Conservation (phyloP, 2,113 vertebrate genomes). For the Oryzias curvinotus region DNA sequence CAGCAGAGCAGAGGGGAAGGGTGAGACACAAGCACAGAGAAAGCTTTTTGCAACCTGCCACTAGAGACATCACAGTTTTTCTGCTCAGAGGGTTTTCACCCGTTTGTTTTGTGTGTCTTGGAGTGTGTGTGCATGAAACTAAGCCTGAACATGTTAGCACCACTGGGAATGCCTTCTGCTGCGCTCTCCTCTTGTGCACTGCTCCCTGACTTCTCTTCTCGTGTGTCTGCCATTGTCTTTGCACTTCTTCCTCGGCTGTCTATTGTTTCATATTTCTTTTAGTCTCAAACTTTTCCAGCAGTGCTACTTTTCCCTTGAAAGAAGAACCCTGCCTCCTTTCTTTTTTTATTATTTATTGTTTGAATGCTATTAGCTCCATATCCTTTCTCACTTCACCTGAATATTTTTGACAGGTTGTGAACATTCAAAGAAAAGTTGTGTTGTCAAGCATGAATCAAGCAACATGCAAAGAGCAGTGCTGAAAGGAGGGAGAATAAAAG, state of each 20-base stretch:
- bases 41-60: slow-evolving; percentile 79
- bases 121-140: slow-evolving; percentile 18
- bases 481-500: slow-evolving; percentile 3
- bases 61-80: slow-evolving; percentile 73
- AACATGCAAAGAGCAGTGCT: slow-evolving; percentile 53
- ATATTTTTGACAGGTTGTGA: slow-evolving; percentile 53
- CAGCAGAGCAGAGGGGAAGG: slow-evolving; percentile 9
- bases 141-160: slow-evolving; percentile 48
- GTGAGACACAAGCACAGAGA: slow-evolving; percentile 35
- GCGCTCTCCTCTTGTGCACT: slow-evolving; percentile 26
- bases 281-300: background rate
- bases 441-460: slow-evolving; percentile 64
- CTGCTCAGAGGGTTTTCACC: slow-evolving; percentile 65
- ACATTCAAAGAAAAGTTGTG: slow-evolving; percentile 36
- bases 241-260: background rate
- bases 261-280: background rate
- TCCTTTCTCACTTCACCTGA: slow-evolving; percentile 40
- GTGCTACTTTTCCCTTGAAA: slow-evolving; percentile 6
- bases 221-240: slow-evolving; percentile 3
- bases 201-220: slow-evolving; percentile 23
- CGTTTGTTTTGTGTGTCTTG: slow-evolving; percentile 40
- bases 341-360: slow-evolving; percentile 22
- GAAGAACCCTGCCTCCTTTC: background rate
- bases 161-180: slow-evolving; percentile 35
- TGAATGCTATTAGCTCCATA: slow-evolving; percentile 60